A percentile compares a stretch with the other conserved stretches of the same genome.
Conservation (phyloP, 2,888 invertebrate genomes). For the Athalia rosae region DNA sequence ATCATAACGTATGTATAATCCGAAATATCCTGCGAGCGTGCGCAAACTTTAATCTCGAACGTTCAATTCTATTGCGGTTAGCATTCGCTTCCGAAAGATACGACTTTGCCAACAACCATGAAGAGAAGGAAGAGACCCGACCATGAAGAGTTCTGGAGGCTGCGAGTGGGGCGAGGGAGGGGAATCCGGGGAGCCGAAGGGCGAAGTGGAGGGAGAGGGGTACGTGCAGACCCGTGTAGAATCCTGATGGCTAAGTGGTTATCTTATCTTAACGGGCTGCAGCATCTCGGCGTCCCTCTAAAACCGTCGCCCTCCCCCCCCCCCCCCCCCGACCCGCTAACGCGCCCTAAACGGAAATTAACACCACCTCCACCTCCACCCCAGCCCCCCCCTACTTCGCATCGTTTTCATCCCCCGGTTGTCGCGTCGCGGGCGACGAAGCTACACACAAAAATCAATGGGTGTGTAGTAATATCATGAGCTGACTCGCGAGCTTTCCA, state of each 20-base stretch:
- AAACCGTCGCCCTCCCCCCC: background rate
- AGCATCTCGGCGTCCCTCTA: slow-evolving; percentile 35
- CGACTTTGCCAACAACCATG: slow-evolving; percentile 46
- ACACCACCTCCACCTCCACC: slow-evolving; percentile 60
- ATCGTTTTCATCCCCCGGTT: background rate
- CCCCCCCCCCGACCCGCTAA: slow-evolving; percentile 56
- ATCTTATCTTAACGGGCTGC: slow-evolving; percentile 64
- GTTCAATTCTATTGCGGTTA: slow-evolving; percentile 46
- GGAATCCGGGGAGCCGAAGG: slow-evolving; percentile 13
- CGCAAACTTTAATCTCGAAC: slow-evolving; percentile 46
- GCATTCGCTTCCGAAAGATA: slow-evolving; percentile 44
- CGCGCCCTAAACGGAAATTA: slow-evolving; percentile 72
- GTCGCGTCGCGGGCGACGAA: slow-evolving; percentile 47
- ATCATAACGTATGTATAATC: background rate
- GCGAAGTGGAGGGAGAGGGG: background rate
- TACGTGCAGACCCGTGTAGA: slow-evolving; percentile 51
- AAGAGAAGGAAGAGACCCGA: slow-evolving; percentile 34
- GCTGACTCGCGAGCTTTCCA: slow-evolving; percentile 20
- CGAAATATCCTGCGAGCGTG: slow-evolving; percentile 36
- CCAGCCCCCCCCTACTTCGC: slow-evolving; percentile 44
- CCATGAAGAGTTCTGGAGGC: slow-evolving; percentile 20
- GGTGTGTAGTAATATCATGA: slow-evolving; percentile 53
- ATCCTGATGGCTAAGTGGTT: slow-evolving; percentile 69
- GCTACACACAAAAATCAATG: slow-evolving; percentile 65
- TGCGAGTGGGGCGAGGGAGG: background rate